phyloP scores from a whole-genome alignment of 2,113 vertebrate genomes.

The Platichthys flesus region DNA sequence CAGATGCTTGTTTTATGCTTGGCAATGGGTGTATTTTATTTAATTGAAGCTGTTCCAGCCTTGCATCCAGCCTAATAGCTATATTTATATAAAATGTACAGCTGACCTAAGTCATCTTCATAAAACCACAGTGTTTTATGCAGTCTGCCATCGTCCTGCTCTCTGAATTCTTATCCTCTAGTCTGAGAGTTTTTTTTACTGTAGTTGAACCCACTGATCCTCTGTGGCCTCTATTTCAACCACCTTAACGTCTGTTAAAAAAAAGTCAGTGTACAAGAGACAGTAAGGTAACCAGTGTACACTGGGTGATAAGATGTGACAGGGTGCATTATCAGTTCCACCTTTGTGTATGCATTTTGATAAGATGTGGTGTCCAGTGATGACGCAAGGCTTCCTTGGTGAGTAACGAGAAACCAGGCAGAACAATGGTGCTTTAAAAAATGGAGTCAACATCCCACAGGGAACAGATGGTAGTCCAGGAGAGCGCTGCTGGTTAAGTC shows the following conservation, averaged over 20 bases:
- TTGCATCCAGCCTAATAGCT: neutral
- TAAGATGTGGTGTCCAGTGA: slow-evolving; percentile 10
- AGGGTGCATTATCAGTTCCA: neutral
- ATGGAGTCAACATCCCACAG: slow-evolving; percentile 26
- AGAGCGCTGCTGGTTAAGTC: slow-evolving; percentile 29
- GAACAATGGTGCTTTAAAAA: slow-evolving; percentile 26
- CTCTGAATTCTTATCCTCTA: neutral
- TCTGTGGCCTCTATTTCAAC: neutral
- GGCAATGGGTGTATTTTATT: too few relatives aligned
- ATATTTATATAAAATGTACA: neutral
- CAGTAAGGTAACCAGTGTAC: neutral
- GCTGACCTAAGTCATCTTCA: neutral
- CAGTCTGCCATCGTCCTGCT: too few relatives aligned
- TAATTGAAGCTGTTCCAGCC: neutral
- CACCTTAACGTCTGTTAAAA: neutral
- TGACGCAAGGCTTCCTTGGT: neutral
- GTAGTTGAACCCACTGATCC: neutral
- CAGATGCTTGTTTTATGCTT: too few relatives aligned
- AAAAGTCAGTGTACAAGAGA: neutral
- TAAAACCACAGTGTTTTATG: neutral
- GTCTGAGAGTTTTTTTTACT: neutral
- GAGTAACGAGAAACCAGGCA: slow-evolving; percentile 35
- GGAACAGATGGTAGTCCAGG: slow-evolving; percentile 47
- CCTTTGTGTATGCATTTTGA: slow-evolving; percentile 13
- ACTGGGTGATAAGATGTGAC: neutral